These are phyloP conservation scores for Eubasilissa regina DNA, from an alignment of 1,140 invertebrate species.

Conservation along the genomic window DNA sequence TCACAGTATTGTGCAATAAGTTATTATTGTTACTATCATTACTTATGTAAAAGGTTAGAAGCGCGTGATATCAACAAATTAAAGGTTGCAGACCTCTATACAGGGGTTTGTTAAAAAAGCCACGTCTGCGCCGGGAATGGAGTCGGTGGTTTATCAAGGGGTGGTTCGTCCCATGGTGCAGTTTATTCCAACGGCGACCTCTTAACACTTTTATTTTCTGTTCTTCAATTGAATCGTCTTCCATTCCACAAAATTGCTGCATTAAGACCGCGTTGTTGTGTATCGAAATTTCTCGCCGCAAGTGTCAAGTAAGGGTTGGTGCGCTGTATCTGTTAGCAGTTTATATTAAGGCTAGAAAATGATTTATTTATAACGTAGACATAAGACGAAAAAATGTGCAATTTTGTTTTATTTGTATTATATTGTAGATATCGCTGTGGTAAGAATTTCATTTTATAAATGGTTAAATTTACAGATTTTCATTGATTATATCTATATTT, in stretches of 20 bases:
- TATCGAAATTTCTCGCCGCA: neutral
- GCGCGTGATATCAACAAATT: neutral
- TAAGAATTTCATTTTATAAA: too few species aligned
- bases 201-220: slow-evolving; percentile 48
- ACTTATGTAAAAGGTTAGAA: neutral
- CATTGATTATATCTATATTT: too few species aligned
- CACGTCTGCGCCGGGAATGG: neutral
- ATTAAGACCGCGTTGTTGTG: slow-evolving; percentile 4
- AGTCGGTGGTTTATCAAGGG: slow-evolving; percentile 29
- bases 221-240: slow-evolving; percentile 35
- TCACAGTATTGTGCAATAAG: too few species aligned
- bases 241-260: slow-evolving; percentile 17
- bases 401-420: too few species aligned
- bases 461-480: too few species aligned
- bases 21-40: too few species aligned
- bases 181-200: slow-evolving; percentile 57
- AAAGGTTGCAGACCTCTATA: slow-evolving; percentile 27
- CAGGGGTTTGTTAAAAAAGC: slow-evolving; percentile 11
- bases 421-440: too few species aligned
- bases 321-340: neutral
- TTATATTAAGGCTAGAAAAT: too few species aligned
- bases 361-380: too few species aligned
- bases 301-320: neutral
- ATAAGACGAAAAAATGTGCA: too few species aligned
- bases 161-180: slow-evolving; percentile 46